These are phyloP conservation scores for Nerophis ophidion DNA, from an alignment of 2,113 vertebrate genomes.

Conservation along the genomic window DNA sequence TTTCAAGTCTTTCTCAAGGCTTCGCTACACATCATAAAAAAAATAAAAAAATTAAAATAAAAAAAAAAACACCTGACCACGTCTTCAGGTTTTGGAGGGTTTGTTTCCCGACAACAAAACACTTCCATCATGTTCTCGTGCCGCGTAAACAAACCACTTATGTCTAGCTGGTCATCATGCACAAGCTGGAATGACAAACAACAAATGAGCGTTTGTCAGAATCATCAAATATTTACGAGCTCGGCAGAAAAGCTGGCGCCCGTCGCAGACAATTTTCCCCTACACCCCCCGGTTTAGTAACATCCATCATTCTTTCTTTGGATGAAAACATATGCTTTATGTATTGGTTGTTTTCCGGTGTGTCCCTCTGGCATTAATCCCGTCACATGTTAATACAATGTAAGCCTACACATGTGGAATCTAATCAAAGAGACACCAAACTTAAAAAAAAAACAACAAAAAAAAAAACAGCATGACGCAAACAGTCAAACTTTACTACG, in stretches of 20 bases:
- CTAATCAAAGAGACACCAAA: conserved; percentile 1
- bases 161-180: not conserved
- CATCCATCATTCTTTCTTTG: conserved; percentile 5
- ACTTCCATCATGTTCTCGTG: too few relatives aligned
- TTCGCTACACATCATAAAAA: too few relatives aligned
- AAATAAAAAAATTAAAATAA: too few relatives aligned
- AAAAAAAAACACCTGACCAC: too few relatives aligned
- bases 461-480: not conserved
- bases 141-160: too few relatives aligned
- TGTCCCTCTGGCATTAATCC: not conserved
- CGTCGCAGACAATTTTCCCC: not conserved
- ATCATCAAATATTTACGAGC: not conserved
- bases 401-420: not conserved
- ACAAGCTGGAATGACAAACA: not conserved
- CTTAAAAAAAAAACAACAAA: not conserved
- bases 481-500: not conserved
- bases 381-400: not conserved
- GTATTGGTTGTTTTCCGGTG: not conserved
- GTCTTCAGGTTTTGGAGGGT: too few relatives aligned
- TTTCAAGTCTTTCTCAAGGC: too few relatives aligned
- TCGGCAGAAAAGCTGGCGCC: not conserved
- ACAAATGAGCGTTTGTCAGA: not conserved
- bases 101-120: too few relatives aligned
- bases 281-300: not conserved
- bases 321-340: not conserved